Conservation (phyloP, 2,888 invertebrate genomes). For the Lymantria dispar region DNA sequence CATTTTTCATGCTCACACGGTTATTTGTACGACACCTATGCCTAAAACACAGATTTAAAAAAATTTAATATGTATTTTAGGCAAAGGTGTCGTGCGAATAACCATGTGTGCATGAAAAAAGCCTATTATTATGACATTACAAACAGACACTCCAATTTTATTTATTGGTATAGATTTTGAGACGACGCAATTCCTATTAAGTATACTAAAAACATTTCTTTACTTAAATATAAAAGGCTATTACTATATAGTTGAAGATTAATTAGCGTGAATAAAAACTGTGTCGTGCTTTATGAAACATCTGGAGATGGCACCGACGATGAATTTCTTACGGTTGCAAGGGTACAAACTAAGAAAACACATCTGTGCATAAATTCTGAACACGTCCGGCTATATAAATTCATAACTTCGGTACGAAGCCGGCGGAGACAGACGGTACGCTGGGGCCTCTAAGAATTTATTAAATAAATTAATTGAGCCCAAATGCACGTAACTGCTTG, state of each 20-base stretch:
- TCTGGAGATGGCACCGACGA: slow-evolving; percentile 42
- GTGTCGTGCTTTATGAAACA: slow-evolving; percentile 32
- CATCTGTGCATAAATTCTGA: slow-evolving; percentile 69
- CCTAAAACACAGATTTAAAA: too few relatives aligned
- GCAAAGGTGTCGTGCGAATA: too few relatives aligned
- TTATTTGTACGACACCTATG: too few relatives aligned
- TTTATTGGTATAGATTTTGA: too few relatives aligned
- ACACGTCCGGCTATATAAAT: slow-evolving; percentile 76
- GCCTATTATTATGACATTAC: too few relatives aligned
- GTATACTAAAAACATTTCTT: background rate
- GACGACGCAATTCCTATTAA: background rate
- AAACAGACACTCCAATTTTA: too few relatives aligned
- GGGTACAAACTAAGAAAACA: slow-evolving; percentile 63
- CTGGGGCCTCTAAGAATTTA: slow-evolving; percentile 66
- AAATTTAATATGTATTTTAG: too few relatives aligned
- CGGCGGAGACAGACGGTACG: slow-evolving; percentile 66
- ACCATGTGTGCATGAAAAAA: too few relatives aligned
- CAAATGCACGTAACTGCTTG: slow-evolving; percentile 60
- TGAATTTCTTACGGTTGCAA: slow-evolving; percentile 46
- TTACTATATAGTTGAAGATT: slow-evolving; percentile 23
- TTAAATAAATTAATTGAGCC: slow-evolving; percentile 76
- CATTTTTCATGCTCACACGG: too few relatives aligned
- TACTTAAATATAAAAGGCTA: background rate
- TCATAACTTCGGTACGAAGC: slow-evolving; percentile 68
- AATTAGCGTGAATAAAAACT: slow-evolving; percentile 23